A percentile compares a stretch with the other conserved stretches of the same genome.
Evolutionary conservation across 2,797 vertebrate species (phyloP).

Genomic region (Sternotherus odoratus): DNA sequence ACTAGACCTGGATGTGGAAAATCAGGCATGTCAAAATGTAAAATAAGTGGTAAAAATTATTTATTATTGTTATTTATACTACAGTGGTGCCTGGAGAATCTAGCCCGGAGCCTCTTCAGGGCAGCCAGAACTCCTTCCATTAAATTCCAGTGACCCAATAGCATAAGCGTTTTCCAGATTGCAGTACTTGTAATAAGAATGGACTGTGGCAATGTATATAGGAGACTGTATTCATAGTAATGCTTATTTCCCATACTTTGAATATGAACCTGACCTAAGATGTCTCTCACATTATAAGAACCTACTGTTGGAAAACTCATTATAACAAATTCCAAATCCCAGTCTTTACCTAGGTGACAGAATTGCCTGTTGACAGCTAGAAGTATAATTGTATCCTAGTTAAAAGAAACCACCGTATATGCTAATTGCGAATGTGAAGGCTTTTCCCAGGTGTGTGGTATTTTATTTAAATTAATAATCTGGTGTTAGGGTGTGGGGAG

Average conservation of each 20-base stretch:
- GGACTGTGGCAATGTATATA: neutral
- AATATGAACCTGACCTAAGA: accelerated
- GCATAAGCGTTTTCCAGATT: neutral
- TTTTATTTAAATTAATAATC: neutral
- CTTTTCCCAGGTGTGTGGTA: neutral
- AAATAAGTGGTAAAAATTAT: neutral
- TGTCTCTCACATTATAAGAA: neutral
- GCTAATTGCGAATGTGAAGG: neutral
- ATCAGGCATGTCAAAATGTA: neutral
- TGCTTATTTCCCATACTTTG: neutral
- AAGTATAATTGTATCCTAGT: neutral
- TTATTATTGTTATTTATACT: neutral
- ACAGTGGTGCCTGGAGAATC: too few relatives aligned
- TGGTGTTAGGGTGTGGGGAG: neutral
- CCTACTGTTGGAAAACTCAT: neutral
- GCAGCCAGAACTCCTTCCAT: neutral
- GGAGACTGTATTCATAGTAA: neutral
- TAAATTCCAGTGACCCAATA: neutral
- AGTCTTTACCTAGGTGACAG: neutral
- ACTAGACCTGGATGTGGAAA: accelerated
- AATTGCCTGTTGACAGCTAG: neutral
- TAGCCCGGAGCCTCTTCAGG: neutral
- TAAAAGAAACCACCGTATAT: neutral
- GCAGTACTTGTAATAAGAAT: neutral
- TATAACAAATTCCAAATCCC: neutral